Evolutionary conservation across 2,888 invertebrate species (phyloP).

Genomic region (Callinectes sapidus): DNA sequence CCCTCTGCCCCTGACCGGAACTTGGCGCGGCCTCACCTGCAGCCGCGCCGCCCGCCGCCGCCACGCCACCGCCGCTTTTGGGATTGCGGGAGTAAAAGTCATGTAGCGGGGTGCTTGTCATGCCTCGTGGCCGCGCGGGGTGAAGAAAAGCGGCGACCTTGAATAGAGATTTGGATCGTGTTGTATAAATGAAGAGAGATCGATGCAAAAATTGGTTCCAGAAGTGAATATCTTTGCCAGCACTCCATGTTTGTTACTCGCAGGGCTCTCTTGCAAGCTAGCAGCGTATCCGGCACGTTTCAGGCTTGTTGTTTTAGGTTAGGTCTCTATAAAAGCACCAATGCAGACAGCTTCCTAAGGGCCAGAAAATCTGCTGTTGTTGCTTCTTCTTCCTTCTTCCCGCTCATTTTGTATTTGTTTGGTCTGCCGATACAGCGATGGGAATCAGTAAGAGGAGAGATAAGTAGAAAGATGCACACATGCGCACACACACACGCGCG

Average conservation of each 20-base stretch:
- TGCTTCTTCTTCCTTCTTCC: background rate
- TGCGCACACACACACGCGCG: no score
- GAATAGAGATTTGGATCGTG: background rate
- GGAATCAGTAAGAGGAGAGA: background rate
- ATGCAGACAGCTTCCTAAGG: no score
- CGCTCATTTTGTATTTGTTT: background rate
- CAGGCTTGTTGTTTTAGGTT: background rate
- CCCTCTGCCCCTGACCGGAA: background rate
- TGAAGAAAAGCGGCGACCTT: background rate
- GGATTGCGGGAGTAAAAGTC: background rate
- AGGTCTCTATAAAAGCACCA: background rate
- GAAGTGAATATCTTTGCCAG: background rate
- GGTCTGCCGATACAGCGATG: background rate
- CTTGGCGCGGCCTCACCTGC: background rate
- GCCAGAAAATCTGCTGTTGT: no score
- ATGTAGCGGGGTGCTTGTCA: background rate
- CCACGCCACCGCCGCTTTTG: background rate
- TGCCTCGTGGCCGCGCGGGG: constrained; percentile 18
- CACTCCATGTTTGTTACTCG: background rate
- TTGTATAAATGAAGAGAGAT: background rate
- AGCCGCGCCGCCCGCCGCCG: background rate
- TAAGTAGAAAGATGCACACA: background rate
- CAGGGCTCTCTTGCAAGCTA: background rate
- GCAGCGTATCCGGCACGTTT: background rate
- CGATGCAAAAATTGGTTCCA: background rate